A percentile compares a stretch with the other conserved stretches of the same genome.
Evolutionary conservation across 1,140 invertebrate species (phyloP).

Genomic region (Drosophila funebris): DNA sequence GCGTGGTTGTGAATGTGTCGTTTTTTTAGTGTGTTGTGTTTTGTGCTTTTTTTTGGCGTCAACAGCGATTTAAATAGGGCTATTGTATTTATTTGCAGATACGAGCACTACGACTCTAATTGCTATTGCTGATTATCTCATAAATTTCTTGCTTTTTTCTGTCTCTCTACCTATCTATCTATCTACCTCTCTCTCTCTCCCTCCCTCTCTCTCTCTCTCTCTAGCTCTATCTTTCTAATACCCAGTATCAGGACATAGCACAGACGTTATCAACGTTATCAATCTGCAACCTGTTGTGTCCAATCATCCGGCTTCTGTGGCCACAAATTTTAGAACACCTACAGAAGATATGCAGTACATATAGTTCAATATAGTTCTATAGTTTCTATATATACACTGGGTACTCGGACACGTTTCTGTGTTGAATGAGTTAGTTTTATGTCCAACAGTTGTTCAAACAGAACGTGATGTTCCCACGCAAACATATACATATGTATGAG

Average conservation of each 20-base stretch:
- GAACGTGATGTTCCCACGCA: conserved; percentile 48
- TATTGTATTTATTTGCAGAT: conserved; percentile 38
- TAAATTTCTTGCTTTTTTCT: not conserved
- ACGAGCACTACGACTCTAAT: conserved; percentile 30
- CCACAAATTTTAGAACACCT: not conserved
- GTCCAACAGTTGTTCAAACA: conserved; percentile 41
- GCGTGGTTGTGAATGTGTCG: conserved; percentile 20
- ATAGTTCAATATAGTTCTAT: not conserved
- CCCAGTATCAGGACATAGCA: conserved; percentile 1
- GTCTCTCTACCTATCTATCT: no score
- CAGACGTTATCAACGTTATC: conserved; percentile 1
- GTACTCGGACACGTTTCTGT: not conserved
- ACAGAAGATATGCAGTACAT: not conserved
- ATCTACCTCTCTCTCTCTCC: not conserved
- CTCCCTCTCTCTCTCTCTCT: not conserved
- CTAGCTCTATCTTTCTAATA: not conserved
- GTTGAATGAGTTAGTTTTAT: not conserved
- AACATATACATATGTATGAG: not conserved
- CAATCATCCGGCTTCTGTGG: not conserved
- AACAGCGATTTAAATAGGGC: conserved; percentile 39
- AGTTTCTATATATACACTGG: not conserved
- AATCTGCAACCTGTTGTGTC: conserved; percentile 4
- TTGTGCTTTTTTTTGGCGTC: conserved; percentile 7
- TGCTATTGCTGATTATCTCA: conserved; percentile 34
- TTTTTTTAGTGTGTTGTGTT: not conserved